Evolutionary conservation across 2,113 vertebrate species (phyloP), one percentile per base, ranked within the genome.

Genomic region (Rhinichthys klamathensis): DNA sequence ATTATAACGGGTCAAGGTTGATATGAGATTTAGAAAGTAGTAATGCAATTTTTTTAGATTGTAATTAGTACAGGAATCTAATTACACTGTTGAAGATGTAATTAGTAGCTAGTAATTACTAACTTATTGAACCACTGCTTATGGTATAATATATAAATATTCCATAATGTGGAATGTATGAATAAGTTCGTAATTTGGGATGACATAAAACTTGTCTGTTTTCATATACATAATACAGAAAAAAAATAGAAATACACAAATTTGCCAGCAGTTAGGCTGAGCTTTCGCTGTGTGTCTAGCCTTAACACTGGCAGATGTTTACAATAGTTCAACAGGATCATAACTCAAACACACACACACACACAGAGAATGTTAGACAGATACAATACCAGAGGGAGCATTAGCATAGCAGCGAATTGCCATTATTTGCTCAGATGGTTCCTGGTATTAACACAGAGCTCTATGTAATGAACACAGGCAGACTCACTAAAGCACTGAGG

Each of bases 381-480:
- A 58, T 41, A 70, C 58, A 86, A 88, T 86, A 85, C 84, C 81
- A 84, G 80, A 58, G 81, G 83, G 75, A 80, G 41, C 83, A 82
- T 82, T 89, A 85, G 77, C 69, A 61, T 87, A 74, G 83, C 82
- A 83, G 83, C 56, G 65, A 84, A 79, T 85, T 87, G 83, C 69
- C 27, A 83, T 77, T 86, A 85, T 87, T 85, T 89, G 85, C 63
- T 87, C 73, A 87, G 78, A 89, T 70, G 88, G 82, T 85, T 87
- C 73, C 73, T 87, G 81, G 81, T 72, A 82, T 61, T 65, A 80
- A 85, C 84, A 80, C 58, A 23, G 80, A 65, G 85, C 77, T 30
- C 30, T 54, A 69, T 82, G 65, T 84, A 79, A 89, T 82, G 81
- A 84, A 77, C 83, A 84, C 72, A 77, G 60, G 65, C 76, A 63